Conservation (phyloP, 2,888 invertebrate species). For the Amblyjoppa proteus region DNA sequence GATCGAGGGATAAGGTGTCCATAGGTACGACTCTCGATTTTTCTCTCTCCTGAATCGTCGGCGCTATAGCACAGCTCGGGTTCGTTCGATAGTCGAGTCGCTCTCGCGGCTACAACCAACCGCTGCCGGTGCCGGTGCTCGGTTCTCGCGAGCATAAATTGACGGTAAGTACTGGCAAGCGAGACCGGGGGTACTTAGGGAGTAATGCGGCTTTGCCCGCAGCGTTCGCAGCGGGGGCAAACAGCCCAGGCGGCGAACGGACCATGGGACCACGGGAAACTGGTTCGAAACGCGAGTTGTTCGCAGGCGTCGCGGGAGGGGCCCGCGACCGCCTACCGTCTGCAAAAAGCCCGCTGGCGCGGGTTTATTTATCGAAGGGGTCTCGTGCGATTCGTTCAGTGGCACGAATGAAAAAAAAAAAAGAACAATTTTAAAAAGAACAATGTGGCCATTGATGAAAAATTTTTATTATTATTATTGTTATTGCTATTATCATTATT, state of each 20-base stretch:
- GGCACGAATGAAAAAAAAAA: not conserved
- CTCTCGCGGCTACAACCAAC: slow-evolving; percentile 28
- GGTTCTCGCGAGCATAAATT: slow-evolving; percentile 73
- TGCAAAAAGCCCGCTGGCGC: not conserved
- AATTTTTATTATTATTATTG: too few species aligned
- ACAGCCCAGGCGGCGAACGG: slow-evolving; percentile 18
- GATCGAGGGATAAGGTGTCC: not conserved
- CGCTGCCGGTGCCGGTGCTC: slow-evolving; percentile 53
- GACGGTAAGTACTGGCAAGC: slow-evolving; percentile 72
- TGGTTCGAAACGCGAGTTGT: slow-evolving; percentile 72
- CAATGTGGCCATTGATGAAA: not conserved
- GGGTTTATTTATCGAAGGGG: not conserved
- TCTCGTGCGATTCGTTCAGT: not conserved
- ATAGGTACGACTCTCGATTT: slow-evolving; percentile 6
- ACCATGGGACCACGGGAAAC: slow-evolving; percentile 67
- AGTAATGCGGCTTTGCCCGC: slow-evolving; percentile 78
- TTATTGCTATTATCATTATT: too few species aligned
- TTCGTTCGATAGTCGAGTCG: slow-evolving; percentile 46
- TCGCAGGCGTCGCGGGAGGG: slow-evolving; percentile 68
- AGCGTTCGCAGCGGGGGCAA: slow-evolving; percentile 63
- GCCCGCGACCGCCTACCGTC: slow-evolving; percentile 6
- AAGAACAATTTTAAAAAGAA: not conserved
- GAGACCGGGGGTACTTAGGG: slow-evolving; percentile 74
- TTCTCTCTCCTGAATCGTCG: not conserved
- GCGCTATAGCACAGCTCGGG: slow-evolving; percentile 10